Percentiles rank a stretch among this genome's conserved stretches.
Evolutionary conservation across 2,797 vertebrate genomes (phyloP).

Genomic region (Eospalax fontanierii): DNA sequence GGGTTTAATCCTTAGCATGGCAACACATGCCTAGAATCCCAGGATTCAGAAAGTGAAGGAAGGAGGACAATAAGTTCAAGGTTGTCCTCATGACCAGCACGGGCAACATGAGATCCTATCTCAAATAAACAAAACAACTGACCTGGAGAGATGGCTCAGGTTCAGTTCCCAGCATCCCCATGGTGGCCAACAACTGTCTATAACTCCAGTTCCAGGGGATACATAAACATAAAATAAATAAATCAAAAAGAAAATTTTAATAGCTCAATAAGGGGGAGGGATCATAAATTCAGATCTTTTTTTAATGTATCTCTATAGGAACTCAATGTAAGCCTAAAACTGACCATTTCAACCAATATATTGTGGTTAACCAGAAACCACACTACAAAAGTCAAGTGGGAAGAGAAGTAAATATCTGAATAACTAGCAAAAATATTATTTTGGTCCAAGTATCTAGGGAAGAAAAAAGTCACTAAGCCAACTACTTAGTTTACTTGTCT

Average conservation of each 20-base stretch:
- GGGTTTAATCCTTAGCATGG: background rate
- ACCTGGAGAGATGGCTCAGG: too few relatives aligned
- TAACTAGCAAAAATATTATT: background rate
- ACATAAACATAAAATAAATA: too few relatives aligned
- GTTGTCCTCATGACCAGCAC: background rate
- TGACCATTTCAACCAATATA: background rate
- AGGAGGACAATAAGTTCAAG: background rate
- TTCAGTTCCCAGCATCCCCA: too few relatives aligned
- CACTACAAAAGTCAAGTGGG: background rate
- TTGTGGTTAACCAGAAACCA: background rate
- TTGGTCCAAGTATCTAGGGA: background rate
- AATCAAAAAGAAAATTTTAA: too few relatives aligned
- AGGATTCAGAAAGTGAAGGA: background rate
- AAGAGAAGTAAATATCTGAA: background rate
- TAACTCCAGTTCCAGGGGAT: too few relatives aligned
- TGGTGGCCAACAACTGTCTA: too few relatives aligned
- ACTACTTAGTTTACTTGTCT: background rate
- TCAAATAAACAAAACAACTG: background rate
- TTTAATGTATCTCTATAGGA: constrained; percentile 12
- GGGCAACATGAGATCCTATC: background rate
- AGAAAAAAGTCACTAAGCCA: background rate
- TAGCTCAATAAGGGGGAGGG: too few relatives aligned
- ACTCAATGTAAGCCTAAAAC: background rate
- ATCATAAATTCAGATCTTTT: background rate
- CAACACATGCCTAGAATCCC: background rate